Base-by-base conservation (phyloP, 2,888 invertebrate genomes). In the Oithona nana region DNA sequence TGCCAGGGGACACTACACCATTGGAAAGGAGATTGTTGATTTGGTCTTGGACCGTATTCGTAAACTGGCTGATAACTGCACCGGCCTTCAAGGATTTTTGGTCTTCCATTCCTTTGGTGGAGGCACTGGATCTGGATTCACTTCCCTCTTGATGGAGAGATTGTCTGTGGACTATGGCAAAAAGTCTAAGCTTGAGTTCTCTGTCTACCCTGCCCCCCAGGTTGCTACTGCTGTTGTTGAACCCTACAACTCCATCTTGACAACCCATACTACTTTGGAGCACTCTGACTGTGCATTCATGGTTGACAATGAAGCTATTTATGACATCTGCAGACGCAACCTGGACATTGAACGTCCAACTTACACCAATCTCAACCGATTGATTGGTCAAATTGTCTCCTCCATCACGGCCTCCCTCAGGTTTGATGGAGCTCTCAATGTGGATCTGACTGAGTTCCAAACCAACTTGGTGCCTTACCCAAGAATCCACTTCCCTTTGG, bases 161-260 rank as follows among this genome's bases (percentile, higher is more conserved):
- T 81, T 95, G 69, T 89, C 89, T 61, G n/a, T n/a, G n/a, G n/a
- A n/a, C n/a, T n/a, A n/a, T n/a, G n/a, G n/a, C n/a, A n/a, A n/a
- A n/a, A n/a, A 93, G 78, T 88, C 88, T 66, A 93, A 92, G 75
- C 78, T 93, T 69, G 90, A 90, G 69, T 94, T 94, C 76, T 88
- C 93, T 69, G 89, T 94, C 75, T 94, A 94, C 75, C 94, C 94
- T 64, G 93, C 94, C 50, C n/a, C n/a, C n/a, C n/a, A n/a, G n/a
- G n/a, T n/a, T n/a, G n/a, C n/a, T n/a, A n/a, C n/a, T n/a, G n/a
- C 84, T 11, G 81, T 84, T 64, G 84, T 86, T 1, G 86, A 86
- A 69, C 84, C 86, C 0, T 94, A 94, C 83, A 94, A 94, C 78
- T 90, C 93, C 0, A 90, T 94, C 72, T 78, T 94, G 71, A 88